These are phyloP conservation scores for Fopius arisanus DNA, from an alignment of 1,140 invertebrate species.

Conservation along the genomic window DNA sequence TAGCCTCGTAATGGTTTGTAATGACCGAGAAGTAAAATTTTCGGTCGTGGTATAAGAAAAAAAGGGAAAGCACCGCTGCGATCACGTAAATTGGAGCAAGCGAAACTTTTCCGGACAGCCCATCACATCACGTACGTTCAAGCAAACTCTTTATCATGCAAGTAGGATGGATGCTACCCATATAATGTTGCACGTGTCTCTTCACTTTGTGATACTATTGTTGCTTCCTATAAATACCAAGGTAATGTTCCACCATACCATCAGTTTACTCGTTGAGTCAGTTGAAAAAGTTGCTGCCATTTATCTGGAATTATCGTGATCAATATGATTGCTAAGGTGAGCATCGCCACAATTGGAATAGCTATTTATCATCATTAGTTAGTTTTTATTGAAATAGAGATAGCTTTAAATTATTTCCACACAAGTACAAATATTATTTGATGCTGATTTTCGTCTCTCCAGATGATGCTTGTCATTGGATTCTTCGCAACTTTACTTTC, in stretches of 20 bases:
- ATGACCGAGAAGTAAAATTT: too few species aligned
- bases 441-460: background rate
- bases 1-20: too few species aligned
- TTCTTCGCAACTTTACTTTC: background rate
- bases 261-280: conserved; percentile 52
- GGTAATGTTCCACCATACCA: conserved; percentile 43
- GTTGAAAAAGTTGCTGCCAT: conserved; percentile 35
- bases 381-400: too few species aligned
- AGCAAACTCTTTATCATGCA: conserved; percentile 51
- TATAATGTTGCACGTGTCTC: conserved; percentile 14
- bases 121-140: conserved; percentile 51
- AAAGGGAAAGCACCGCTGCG: conserved; percentile 24
- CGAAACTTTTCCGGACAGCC: conserved; percentile 49
- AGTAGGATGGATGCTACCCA: conserved; percentile 33
- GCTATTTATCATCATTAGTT: too few species aligned
- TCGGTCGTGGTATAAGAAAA: background rate
- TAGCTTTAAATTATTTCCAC: background rate
- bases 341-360: conserved; percentile 13
- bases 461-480: background rate
- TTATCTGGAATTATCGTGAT: conserved; percentile 24
- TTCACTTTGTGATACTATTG: conserved; percentile 24
- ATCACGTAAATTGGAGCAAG: conserved; percentile 28
- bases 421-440: background rate
- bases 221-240: conserved; percentile 61
- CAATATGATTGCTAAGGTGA: conserved; percentile 56